Conservation (phyloP, 2,113 vertebrate species). For the Takifugu flavidus region DNA sequence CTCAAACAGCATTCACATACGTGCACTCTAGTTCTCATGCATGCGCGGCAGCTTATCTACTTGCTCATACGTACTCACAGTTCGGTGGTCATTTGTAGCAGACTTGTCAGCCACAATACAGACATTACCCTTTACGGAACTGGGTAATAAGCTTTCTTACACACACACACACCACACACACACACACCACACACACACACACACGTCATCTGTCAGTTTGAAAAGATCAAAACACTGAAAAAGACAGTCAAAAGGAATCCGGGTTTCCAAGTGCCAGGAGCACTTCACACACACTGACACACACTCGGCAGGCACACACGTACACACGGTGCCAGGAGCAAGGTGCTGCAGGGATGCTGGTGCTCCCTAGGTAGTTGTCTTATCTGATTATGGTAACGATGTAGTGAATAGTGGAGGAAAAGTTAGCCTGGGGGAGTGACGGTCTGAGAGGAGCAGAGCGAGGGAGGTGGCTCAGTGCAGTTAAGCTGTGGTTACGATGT, state of each 20-base stretch:
- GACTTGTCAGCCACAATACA: constrained; percentile 56
- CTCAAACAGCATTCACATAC: constrained; percentile 38
- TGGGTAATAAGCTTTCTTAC: constrained; percentile 54
- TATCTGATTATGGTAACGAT: constrained; percentile 76
- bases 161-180: constrained; percentile 15
- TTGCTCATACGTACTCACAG: constrained; percentile 19
- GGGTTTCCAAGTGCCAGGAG: constrained; percentile 63
- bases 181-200: constrained; percentile 28
- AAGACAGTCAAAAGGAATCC: constrained; percentile 70
- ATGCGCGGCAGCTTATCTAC: constrained; percentile 20
- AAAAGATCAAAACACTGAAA: constrained; percentile 67
- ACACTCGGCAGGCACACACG: constrained; percentile 8
- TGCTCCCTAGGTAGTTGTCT: constrained; percentile 76
- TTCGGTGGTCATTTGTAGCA: constrained; percentile 59
- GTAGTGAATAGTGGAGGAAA: constrained; percentile 62
- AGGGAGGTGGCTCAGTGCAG: constrained; percentile 31
- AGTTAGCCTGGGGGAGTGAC: constrained; percentile 58
- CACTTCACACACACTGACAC: constrained; percentile 45
- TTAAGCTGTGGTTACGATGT: constrained; percentile 46
- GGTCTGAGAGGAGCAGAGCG: constrained; percentile 32
- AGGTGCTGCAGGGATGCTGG: constrained; percentile 68
- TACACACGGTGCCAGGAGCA: constrained; percentile 61
- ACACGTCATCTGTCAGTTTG: constrained; percentile 62
- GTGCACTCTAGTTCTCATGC: not conserved
- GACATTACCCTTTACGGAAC: constrained; percentile 60